Evolutionary conservation across 2,113 vertebrate genomes (phyloP).

Genomic region (Apodemus sylvaticus): DNA sequence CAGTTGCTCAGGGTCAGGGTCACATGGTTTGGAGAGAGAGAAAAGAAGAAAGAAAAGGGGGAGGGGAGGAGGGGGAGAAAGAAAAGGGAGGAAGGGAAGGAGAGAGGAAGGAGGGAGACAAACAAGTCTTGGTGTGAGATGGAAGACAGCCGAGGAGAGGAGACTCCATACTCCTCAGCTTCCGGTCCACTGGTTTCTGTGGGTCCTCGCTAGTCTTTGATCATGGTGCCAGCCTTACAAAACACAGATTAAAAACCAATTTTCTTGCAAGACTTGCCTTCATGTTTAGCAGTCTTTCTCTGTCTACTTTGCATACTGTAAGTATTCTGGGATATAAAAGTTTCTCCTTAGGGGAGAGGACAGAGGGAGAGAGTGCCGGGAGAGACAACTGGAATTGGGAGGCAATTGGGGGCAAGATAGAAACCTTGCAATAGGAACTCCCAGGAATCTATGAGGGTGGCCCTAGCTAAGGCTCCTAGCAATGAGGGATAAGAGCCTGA

Average conservation of each 20-base stretch:
- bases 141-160: not conserved
- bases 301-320: not conserved
- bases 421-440: too few relatives aligned
- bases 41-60: not conserved
- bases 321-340: not conserved
- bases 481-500: too few relatives aligned
- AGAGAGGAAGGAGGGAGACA: not conserved
- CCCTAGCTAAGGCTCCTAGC: too few relatives aligned
- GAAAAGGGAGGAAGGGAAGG: not conserved
- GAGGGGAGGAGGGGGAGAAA: not conserved
- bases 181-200: accelerated
- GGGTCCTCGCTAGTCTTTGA: not conserved
- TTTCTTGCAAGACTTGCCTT: not conserved
- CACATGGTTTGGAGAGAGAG: not conserved
- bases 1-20: not conserved
- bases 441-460: too few relatives aligned
- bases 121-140: not conserved
- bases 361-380: too few relatives aligned
- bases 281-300: not conserved
- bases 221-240: not conserved
- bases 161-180: not conserved
- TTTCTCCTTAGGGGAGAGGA: not conserved
- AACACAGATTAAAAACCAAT: not conserved
- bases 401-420: too few relatives aligned
- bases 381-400: too few relatives aligned